These are phyloP conservation scores for Anoncus sp. DNA, from an alignment of 2,888 invertebrate genomes.

Conservation along the genomic window DNA sequence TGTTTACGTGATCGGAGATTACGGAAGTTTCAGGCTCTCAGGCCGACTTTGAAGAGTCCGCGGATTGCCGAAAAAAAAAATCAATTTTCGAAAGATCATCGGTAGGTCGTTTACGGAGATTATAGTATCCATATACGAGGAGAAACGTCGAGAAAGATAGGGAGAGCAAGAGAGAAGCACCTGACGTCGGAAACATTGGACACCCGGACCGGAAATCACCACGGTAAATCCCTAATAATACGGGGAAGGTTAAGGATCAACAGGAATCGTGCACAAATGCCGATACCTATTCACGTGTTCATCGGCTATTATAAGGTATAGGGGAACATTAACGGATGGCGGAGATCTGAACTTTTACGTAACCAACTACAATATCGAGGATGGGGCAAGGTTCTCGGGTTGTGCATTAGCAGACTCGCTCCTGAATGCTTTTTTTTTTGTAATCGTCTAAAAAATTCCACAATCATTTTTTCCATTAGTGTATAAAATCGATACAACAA, in stretches of 20 bases:
- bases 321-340: not conserved
- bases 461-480: too few relatives aligned
- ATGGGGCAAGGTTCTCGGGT: not conserved
- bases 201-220: conserved; percentile 41
- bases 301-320: conserved; percentile 8
- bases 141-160: not conserved
- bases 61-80: conserved; percentile 4
- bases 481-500: too few relatives aligned
- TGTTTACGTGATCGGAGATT: conserved; percentile 1
- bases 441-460: too few relatives aligned
- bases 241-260: conserved; percentile 69
- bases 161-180: conserved; percentile 11
- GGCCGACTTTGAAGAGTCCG: conserved; percentile 6
- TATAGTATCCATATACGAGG: not conserved
- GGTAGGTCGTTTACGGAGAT: not conserved
- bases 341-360: not conserved
- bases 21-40: not conserved
- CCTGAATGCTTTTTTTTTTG: not conserved
- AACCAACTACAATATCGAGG: not conserved
- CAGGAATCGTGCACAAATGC: conserved; percentile 34
- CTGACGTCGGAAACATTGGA: conserved; percentile 3
- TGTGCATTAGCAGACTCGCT: not conserved
- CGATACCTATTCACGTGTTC: conserved; percentile 21
- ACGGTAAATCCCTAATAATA: conserved; percentile 72
- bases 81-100: not conserved